phyloP scores from a whole-genome alignment of 2,113 vertebrate genomes.

The Hymenochirus boettgeri region DNA sequence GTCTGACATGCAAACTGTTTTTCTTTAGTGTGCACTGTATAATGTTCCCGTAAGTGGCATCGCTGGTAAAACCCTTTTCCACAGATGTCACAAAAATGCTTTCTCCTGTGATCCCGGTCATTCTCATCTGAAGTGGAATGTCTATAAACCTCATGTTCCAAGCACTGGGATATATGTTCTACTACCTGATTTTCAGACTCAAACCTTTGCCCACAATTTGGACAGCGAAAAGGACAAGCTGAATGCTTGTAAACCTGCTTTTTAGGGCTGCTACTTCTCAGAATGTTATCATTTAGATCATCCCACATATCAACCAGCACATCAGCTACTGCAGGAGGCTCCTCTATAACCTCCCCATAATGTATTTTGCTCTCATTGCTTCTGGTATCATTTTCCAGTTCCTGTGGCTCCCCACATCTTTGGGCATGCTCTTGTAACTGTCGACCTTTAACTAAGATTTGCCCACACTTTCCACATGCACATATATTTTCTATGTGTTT shows the following conservation, averaged over 20 bases:
- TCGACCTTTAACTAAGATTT: slow-evolving; percentile 90
- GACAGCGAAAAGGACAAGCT: slow-evolving; percentile 80
- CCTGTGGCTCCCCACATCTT: slow-evolving; percentile 83
- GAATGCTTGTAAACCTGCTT: slow-evolving; percentile 72
- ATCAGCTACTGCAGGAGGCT: slow-evolving; percentile 76
- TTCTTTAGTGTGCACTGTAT: slow-evolving; percentile 97
- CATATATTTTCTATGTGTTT: slow-evolving; percentile 94
- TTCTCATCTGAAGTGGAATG: slow-evolving; percentile 73
- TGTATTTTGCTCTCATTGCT: slow-evolving; percentile 78
- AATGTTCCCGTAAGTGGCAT: slow-evolving; percentile 96
- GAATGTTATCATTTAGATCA: slow-evolving; percentile 64
- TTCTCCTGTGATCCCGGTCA: slow-evolving; percentile 86
- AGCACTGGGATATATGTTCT: slow-evolving; percentile 85
- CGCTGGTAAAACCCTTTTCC: slow-evolving; percentile 97
- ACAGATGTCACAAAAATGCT: slow-evolving; percentile 95
- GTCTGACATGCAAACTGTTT: slow-evolving; percentile 97
- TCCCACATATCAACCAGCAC: slow-evolving; percentile 74
- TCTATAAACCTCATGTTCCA: slow-evolving; percentile 84
- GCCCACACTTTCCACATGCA: slow-evolving; percentile 92
- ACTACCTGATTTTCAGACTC: slow-evolving; percentile 83
- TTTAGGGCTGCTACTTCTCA: slow-evolving; percentile 61
- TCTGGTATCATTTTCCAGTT: slow-evolving; percentile 60
- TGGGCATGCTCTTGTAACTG: slow-evolving; percentile 93
- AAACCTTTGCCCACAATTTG: slow-evolving; percentile 84
- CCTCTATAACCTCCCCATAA: slow-evolving; percentile 78